phyloP scores from a whole-genome alignment of 2,888 invertebrate genomes.

The Parascotia fuliginaria region DNA sequence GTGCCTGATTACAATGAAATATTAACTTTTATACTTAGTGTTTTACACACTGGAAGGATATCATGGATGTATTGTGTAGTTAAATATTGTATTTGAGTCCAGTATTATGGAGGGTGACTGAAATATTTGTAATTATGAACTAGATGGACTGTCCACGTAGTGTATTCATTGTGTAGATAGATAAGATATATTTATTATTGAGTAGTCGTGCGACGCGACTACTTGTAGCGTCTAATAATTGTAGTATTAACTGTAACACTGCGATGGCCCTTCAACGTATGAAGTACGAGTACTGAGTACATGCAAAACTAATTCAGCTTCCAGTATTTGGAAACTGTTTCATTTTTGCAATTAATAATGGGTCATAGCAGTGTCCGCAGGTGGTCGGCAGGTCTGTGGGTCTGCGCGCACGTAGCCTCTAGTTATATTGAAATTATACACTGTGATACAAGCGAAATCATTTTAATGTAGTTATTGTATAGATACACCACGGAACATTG shows the following conservation, averaged over 20 bases:
- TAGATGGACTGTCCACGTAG: conserved; percentile 12
- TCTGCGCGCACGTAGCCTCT: too few species aligned
- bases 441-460: conserved; percentile 5
- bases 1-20: conserved; percentile 35
- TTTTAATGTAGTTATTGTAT: conserved; percentile 8
- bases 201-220: background rate
- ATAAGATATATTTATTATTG: conserved; percentile 23
- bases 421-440: conserved; percentile 17
- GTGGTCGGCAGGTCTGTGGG: background rate
- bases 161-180: conserved; percentile 20
- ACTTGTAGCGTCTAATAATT: conserved; percentile 8
- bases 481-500: background rate
- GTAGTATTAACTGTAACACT: conserved; percentile 1
- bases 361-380: background rate
- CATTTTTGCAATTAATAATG: too few species aligned
- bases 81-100: conserved; percentile 7
- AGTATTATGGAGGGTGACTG: conserved; percentile 14
- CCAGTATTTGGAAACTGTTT: too few species aligned
- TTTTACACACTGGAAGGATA: conserved; percentile 12
- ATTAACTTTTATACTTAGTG: conserved; percentile 24
- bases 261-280: background rate
- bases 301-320: too few species aligned
- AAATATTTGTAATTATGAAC: background rate
- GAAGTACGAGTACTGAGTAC: too few species aligned
- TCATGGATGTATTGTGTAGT: conserved; percentile 13